A percentile compares a stretch with the other conserved stretches of the same genome.
These are phyloP conservation scores for Carassius carassius DNA, from an alignment of 2,113 vertebrate species.

Conservation along the genomic window DNA sequence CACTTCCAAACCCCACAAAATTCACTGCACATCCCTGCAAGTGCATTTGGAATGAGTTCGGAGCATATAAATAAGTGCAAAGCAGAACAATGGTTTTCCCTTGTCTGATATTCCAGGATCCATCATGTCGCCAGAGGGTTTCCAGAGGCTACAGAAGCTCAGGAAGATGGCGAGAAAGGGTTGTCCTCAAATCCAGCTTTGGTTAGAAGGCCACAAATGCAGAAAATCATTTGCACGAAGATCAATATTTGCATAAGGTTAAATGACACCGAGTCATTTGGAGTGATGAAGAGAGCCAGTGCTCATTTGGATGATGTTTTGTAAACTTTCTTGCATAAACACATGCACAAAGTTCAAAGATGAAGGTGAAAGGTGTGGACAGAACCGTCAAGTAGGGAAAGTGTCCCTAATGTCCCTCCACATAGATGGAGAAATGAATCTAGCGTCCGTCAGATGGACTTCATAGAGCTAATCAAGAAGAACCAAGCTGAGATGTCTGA, in stretches of 20 bases:
- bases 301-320: background rate
- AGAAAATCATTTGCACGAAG: slow-evolving; percentile 36
- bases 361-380: background rate
- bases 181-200: slow-evolving; percentile 43
- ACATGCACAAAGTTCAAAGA: background rate
- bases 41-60: background rate
- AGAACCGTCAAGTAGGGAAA: background rate
- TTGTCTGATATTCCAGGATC: background rate
- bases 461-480: background rate
- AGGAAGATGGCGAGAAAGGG: slow-evolving; percentile 6
- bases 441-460: background rate
- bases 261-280: background rate
- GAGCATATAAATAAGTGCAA: slow-evolving; percentile 36
- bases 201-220: slow-evolving; percentile 62
- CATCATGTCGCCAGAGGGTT: background rate
- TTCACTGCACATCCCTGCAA: background rate
- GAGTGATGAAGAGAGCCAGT: background rate
- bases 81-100: slow-evolving; percentile 3
- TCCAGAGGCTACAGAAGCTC: background rate
- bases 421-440: background rate
- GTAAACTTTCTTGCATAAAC: slow-evolving; percentile 25
- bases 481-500: background rate
- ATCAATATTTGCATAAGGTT: slow-evolving; percentile 29
- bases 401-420: background rate
- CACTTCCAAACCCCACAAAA: background rate